phyloP scores from a whole-genome alignment of 2,113 vertebrate species.

The Psophia crepitans region DNA sequence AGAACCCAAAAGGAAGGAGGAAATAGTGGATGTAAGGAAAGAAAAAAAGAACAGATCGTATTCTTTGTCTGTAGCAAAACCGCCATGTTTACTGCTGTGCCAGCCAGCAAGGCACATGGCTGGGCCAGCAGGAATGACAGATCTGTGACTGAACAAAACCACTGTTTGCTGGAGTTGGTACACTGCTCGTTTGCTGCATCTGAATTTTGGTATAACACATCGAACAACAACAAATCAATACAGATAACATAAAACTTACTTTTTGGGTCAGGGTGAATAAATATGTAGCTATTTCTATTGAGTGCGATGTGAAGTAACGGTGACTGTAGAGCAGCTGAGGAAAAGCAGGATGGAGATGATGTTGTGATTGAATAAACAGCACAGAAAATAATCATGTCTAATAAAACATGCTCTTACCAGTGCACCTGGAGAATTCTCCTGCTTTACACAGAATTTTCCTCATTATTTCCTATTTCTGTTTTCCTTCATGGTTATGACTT shows the following conservation, averaged over 20 bases:
- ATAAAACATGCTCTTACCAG: constrained; percentile 21
- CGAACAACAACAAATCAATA: rapidly evolving
- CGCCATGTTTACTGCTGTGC: background rate
- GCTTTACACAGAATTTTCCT: background rate
- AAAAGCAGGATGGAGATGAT: background rate
- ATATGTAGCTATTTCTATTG: background rate
- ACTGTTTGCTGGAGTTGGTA: background rate
- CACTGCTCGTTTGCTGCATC: background rate
- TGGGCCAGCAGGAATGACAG: background rate
- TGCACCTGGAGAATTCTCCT: constrained; percentile 8
- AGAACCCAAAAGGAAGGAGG: background rate
- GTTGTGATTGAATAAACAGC: constrained; percentile 19
- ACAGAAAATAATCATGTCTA: constrained; percentile 4
- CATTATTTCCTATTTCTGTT: constrained; percentile 17
- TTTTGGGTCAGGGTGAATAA: background rate
- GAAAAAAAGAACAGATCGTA: background rate
- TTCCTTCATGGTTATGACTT: constrained; percentile 9
- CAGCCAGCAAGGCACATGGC: background rate
- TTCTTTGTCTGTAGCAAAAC: background rate
- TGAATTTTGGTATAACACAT: background rate
- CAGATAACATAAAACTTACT: background rate
- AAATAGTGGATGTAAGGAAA: background rate
- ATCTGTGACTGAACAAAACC: background rate
- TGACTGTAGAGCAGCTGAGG: background rate
- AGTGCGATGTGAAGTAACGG: background rate